Percentiles rank a stretch among this genome's conserved stretches.
Evolutionary conservation across 2,888 invertebrate genomes (phyloP).

Genomic region (Omphaloscelis lunosa): DNA sequence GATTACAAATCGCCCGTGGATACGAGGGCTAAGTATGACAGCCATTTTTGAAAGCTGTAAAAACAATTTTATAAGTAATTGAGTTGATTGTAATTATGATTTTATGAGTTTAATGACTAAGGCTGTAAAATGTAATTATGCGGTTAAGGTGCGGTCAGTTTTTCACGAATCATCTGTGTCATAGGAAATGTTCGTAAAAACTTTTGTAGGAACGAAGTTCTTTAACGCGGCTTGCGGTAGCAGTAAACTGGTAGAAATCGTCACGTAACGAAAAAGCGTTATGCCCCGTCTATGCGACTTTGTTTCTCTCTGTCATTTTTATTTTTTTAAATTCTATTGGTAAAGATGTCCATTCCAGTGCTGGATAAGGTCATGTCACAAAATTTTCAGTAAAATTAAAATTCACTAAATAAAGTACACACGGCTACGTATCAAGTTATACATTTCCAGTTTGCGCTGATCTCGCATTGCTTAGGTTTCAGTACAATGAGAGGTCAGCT

Average conservation of each 20-base stretch:
- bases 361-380: neutral
- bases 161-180: neutral
- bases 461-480: too few relatives aligned
- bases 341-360: neutral
- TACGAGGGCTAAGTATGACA: neutral
- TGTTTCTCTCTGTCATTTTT: neutral
- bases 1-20: neutral
- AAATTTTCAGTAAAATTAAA: neutral
- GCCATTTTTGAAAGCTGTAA: neutral
- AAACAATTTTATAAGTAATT: neutral
- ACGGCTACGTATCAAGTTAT: too few relatives aligned
- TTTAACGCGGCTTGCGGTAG: too few relatives aligned
- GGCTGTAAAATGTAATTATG: neutral
- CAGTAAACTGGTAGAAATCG: too few relatives aligned
- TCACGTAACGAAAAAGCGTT: too few relatives aligned
- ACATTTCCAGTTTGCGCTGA: too few relatives aligned
- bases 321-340: neutral
- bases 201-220: too few relatives aligned
- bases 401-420: neutral
- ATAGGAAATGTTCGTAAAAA: neutral
- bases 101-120: neutral
- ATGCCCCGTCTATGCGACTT: too few relatives aligned
- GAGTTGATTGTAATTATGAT: neutral
- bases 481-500: too few relatives aligned
- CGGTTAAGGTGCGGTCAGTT: neutral